phyloP scores from a whole-genome alignment of 2,888 invertebrate species.

The Villa cingulata region DNA sequence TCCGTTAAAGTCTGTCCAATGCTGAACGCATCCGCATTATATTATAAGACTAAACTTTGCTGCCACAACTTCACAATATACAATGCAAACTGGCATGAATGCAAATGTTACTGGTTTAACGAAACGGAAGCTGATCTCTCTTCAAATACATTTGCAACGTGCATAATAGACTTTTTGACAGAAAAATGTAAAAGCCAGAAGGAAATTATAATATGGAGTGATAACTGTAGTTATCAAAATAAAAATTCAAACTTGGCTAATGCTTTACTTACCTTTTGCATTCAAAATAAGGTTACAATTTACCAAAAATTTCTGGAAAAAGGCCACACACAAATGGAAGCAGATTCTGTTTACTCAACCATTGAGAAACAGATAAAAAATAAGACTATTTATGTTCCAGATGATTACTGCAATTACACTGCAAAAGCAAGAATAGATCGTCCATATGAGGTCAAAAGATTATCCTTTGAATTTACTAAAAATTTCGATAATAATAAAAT shows the following conservation, averaged over 20 bases:
- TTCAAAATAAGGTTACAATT: conserved; percentile 1
- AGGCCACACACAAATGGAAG: conserved; percentile 8
- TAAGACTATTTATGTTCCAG: not conserved
- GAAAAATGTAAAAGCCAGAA: not conserved
- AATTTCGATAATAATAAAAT: not conserved
- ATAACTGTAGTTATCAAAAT: conserved; percentile 5
- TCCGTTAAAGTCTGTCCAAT: conserved; percentile 5
- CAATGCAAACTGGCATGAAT: not conserved
- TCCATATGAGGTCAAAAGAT: not conserved
- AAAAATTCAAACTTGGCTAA: conserved; percentile 5
- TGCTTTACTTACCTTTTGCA: conserved; percentile 2
- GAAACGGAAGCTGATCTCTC: conserved; percentile 8
- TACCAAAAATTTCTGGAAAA: conserved; percentile 4
- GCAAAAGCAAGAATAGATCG: not conserved
- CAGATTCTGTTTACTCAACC: conserved; percentile 4
- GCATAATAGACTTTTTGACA: conserved; percentile 5
- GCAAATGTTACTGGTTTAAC: conserved; percentile 6
- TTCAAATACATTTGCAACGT: conserved; percentile 7
- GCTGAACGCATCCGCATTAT: conserved; percentile 1
- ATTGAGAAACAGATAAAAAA: conserved; percentile 8
- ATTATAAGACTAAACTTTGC: conserved; percentile 4
- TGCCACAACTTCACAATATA: too few relatives aligned
- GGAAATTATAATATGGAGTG: conserved; percentile 5
- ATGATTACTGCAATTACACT: not conserved
- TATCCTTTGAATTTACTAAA: not conserved